Percentiles rank a stretch among this genome's conserved stretches.
These are phyloP conservation scores for Hecatera dysodea DNA, from an alignment of 2,888 invertebrate species.

Conservation along the genomic window DNA sequence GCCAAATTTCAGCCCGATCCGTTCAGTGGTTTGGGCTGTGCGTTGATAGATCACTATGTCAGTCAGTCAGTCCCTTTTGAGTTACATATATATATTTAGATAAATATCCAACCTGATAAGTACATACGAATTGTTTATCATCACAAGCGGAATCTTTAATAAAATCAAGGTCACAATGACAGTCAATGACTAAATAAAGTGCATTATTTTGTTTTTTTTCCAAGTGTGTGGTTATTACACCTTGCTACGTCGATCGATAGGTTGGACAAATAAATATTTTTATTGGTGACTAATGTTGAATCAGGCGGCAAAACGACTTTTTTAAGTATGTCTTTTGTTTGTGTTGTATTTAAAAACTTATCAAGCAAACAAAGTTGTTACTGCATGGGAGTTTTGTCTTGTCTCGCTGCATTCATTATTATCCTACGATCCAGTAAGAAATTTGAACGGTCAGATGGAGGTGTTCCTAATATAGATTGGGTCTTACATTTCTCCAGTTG, in stretches of 20 bases:
- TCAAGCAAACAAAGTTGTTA: not conserved
- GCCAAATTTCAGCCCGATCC: no score
- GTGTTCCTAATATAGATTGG: no score
- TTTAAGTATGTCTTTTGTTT: not conserved
- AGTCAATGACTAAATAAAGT: constrained; percentile 47
- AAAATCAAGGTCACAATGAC: constrained; percentile 56
- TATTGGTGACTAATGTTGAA: constrained; percentile 31
- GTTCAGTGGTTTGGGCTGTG: no score
- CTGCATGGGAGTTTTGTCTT: not conserved
- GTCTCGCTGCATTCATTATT: not conserved
- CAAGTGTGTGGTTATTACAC: constrained; percentile 41
- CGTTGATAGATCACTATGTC: no score
- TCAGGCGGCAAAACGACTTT: not conserved
- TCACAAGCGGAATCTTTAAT: constrained; percentile 12
- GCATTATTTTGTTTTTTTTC: constrained; percentile 46
- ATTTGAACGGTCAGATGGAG: no score
- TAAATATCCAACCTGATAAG: not conserved
- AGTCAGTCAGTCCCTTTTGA: no score
- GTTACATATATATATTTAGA: no score
- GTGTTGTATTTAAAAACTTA: not conserved
- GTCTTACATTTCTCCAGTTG: no score
- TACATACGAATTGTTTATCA: constrained; percentile 22
- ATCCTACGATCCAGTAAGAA: no score
- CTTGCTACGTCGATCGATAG: constrained; percentile 40
- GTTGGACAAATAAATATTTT: constrained; percentile 33